Evolutionary conservation across 2,113 vertebrate genomes (phyloP).

Genomic region (Siphamia tubifer): DNA sequence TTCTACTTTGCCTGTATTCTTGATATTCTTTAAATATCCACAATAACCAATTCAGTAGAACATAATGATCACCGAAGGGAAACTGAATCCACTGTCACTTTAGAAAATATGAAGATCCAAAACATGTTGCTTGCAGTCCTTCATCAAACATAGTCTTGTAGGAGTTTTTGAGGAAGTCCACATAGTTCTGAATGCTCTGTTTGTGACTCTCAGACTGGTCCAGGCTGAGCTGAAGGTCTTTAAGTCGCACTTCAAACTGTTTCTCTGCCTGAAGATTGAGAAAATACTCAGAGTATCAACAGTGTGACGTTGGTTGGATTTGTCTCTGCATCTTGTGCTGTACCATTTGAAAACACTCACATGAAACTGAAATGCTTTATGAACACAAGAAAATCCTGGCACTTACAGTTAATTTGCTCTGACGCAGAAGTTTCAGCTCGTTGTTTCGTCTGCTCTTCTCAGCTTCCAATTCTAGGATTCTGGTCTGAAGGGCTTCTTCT

Average conservation of each 20-base stretch:
- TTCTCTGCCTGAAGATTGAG: conserved; percentile 79
- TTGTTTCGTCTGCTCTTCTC: conserved; percentile 80
- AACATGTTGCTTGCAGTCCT: conserved; percentile 40
- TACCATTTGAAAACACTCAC: background rate
- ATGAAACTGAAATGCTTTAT: background rate
- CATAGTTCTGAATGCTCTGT: conserved; percentile 87
- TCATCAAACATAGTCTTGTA: conserved; percentile 86
- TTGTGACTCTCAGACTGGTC: conserved; percentile 87
- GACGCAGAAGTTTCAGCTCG: conserved; percentile 79
- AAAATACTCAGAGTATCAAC: background rate
- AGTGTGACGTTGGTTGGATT: background rate
- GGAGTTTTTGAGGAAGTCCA: conserved; percentile 87
- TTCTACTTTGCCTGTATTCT: background rate
- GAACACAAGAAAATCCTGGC: background rate
- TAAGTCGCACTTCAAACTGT: conserved; percentile 79
- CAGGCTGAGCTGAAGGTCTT: conserved; percentile 86
- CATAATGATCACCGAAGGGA: background rate
- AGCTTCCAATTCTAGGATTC: conserved; percentile 82
- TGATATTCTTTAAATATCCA: background rate
- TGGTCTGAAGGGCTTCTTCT: conserved; percentile 80
- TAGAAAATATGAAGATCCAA: conserved; percentile 56
- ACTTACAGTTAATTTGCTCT: conserved; percentile 70
- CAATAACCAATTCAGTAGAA: conserved; percentile 5
- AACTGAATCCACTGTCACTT: conserved; percentile 44
- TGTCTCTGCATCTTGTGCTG: background rate